Percentiles rank a stretch among this genome's conserved stretches.
These are phyloP conservation scores for Scomberomorus guttatus DNA, from an alignment of 2,797 vertebrate species.

Conservation along the genomic window DNA sequence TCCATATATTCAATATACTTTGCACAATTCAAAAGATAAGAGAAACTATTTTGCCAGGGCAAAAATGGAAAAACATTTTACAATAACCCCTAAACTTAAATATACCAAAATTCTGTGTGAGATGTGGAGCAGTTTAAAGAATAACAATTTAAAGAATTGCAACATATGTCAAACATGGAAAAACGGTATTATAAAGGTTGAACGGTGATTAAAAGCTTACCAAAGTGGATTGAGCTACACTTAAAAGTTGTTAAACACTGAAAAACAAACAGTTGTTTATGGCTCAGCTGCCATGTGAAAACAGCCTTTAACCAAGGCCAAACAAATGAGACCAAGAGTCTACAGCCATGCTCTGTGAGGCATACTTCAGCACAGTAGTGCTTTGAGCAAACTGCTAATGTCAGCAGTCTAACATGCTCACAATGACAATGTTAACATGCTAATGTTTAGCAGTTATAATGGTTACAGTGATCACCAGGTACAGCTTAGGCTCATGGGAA, in stretches of 20 bases:
- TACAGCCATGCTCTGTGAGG: no score
- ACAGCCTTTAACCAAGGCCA: not conserved
- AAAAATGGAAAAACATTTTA: not conserved
- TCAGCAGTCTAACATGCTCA: no score
- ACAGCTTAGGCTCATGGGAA: no score
- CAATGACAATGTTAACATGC: no score
- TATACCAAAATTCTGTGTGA: not conserved
- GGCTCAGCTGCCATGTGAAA: not conserved
- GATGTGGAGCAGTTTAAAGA: not conserved
- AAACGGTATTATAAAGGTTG: conserved; percentile 7
- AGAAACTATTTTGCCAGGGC: not conserved
- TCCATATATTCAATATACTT: not conserved
- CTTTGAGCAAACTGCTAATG: no score
- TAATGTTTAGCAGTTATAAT: no score
- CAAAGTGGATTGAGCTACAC: not conserved
- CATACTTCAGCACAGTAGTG: no score
- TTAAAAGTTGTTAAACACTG: not conserved
- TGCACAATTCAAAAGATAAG: not conserved
- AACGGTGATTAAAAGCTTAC: not conserved
- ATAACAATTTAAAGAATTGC: not conserved
- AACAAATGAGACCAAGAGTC: not conserved
- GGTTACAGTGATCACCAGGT: no score
- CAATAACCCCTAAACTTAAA: not conserved
- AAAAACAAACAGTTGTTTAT: not conserved
- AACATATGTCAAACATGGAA: not conserved